Base-by-base conservation (phyloP, 2,888 invertebrate genomes). In the Abrostola triplasia region DNA sequence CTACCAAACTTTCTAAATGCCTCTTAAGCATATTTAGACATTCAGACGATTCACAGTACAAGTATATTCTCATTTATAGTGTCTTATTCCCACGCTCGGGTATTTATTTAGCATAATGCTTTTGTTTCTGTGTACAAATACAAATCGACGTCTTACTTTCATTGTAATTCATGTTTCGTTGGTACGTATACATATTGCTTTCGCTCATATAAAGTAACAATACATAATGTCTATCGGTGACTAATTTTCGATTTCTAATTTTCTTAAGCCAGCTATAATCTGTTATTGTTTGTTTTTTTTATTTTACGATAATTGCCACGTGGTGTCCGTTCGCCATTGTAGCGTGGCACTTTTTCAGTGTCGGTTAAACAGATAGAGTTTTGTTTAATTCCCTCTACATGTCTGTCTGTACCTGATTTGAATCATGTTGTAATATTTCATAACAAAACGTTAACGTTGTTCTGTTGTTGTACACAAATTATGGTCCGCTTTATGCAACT, bases 1-100 rank as follows among this genome's bases (percentile, higher is more conserved):
- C 71, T 73, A 36, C 65, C 59, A 54, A 69, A 81, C 86, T 88
- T 88, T 86, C 87, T 80, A 84, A 82, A 81, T 70, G 64, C 63
- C 66, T 79, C 72, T 70, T 75, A 64, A 66, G 67, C 69, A 70
- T 76, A 78, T 81, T 80, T 65, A 67, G 70, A 56, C 62, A 70
- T 71, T 73, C 58, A 68, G 70, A 73, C 64, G 53, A 76, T 77
- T 79, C 73, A 63, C 66, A 67, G 59, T 67, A 47, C 64, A 71
- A 77, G 75, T 76, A 66, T 82, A 69, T 77, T 72, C 71, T 74
- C 66, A 70, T 78, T 80, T 78, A 63, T 71, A 69, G 60, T 69
- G 37, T 70, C 69, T 69, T 56, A 55, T 83, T 88, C 87, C 80
- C 88, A 88, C 85, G 80, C 60, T 73, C 68, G 59, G 54, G 59